Base-by-base conservation (phyloP, 2,888 invertebrate genomes). In the Steinernema scapterisci region DNA sequence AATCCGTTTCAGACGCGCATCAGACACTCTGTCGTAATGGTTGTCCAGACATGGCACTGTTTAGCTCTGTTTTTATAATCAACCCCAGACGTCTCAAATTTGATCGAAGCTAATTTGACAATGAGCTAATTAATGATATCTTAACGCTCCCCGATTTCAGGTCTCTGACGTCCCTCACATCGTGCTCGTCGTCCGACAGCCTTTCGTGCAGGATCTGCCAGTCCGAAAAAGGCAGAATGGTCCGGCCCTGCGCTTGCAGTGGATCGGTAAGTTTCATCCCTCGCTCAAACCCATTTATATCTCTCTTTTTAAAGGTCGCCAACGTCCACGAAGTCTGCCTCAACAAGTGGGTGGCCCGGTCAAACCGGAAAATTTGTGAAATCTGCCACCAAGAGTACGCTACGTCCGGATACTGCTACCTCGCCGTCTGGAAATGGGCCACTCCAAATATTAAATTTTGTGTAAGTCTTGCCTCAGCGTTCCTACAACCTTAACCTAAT, bases 171-270 rank as follows among this genome's bases (percentile, higher is more conserved):
- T 63, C 63, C 16, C 16, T 63, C 27, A 27, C 63, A 5, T 31
- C 31, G 31, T 1, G 38, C 38, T 6, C 27, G 31, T 25, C 21
- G 21, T 63, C 63, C 19, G 77, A 77, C 13, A 74, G 78, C 9
- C 73, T 79, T 27, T 78, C 81, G 19, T 85, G 85, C 75, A 79
- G 85, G 44, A 85, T 85, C 70, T 85, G 85, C 77, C 84, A 84
- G 73, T 83, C 82, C 51, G 84, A 83, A 52, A 80, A 80, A 9
- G 84, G 83, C 5, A 76, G 63, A 21, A 81, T 85, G 81, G 79
- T 84, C 0, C 79, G 82, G 51, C 85, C 85, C 21, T 85, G 85
- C 48, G 82, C 79, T 46, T 85, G 85, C 73, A 74, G 79, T 27
- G 85, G 85, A 77, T 83, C 84, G 71, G 83, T 83, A 21, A 52